Percentiles rank a stretch among this genome's conserved stretches.
Conservation (phyloP, 2,797 vertebrate genomes). For the Enteromius paludinosus region DNA sequence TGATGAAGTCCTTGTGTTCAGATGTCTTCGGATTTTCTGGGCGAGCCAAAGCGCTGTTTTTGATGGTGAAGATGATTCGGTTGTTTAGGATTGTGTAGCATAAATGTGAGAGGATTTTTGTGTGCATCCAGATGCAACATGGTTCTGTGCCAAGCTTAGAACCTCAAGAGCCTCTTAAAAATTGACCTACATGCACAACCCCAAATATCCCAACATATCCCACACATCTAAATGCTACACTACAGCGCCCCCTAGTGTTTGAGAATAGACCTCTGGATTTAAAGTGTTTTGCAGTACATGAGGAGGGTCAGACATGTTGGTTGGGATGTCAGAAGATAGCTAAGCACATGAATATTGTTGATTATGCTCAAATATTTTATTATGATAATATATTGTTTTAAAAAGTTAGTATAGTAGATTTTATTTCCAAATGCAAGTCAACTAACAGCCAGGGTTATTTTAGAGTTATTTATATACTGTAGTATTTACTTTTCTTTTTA, state of each 20-base stretch:
- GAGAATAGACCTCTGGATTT: background rate
- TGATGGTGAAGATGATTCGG: background rate
- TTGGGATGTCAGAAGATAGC: background rate
- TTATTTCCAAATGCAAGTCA: background rate
- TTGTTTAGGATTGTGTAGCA: conserved; percentile 25
- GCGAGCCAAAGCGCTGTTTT: background rate
- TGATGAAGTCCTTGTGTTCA: conserved; percentile 20
- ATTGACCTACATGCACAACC: conserved; percentile 23
- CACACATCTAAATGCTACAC: background rate
- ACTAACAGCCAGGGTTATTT: background rate
- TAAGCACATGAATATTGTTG: background rate
- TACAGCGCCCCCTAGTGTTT: conserved; percentile 27
- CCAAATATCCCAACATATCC: background rate
- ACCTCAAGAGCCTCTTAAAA: conserved; percentile 21
- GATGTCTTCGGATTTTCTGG: background rate
- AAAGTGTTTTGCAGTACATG: background rate
- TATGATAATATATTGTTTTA: background rate
- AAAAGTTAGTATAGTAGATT: background rate
- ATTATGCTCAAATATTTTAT: conserved; percentile 9
- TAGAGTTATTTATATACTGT: background rate
- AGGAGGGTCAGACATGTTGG: background rate
- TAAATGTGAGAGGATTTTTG: background rate
- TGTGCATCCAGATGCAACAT: conserved; percentile 14
- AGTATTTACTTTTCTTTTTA: background rate
- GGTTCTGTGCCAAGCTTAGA: background rate